Evolutionary conservation across 2,113 vertebrate genomes (phyloP).

Genomic region (Urocitellus parryii): DNA sequence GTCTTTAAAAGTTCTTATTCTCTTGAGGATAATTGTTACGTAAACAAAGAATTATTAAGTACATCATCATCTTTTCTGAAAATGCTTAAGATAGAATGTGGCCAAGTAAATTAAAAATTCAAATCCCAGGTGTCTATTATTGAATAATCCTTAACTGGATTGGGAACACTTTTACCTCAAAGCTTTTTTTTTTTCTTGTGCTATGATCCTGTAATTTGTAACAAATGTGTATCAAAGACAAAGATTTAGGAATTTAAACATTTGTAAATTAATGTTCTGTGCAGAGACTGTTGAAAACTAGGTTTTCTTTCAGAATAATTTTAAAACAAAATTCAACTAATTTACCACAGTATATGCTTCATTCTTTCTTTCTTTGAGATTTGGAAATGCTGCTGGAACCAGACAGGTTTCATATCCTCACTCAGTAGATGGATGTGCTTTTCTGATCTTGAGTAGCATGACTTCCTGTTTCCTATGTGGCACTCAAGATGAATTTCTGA

Average conservation of each 20-base stretch:
- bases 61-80: not conserved
- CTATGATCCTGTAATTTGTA: not conserved
- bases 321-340: not conserved
- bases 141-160: not conserved
- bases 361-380: not conserved
- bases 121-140: not conserved
- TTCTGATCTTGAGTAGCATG: slow-evolving; percentile 40
- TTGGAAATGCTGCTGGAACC: not conserved
- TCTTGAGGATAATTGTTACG: not conserved
- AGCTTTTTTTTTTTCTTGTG: not conserved
- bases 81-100: not conserved
- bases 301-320: not conserved
- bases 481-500: slow-evolving; percentile 28
- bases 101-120: not conserved
- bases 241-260: not conserved
- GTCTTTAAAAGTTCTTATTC: not conserved
- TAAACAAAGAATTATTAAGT: not conserved
- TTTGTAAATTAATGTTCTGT: not conserved
- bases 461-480: not conserved
- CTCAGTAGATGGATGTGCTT: not conserved
- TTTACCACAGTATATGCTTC: not conserved
- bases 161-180: not conserved
- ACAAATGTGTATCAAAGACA: not conserved
- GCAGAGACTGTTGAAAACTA: not conserved
- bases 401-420: not conserved